Conservation (phyloP, 2,797 vertebrate species). For the Tadarida brasiliensis region DNA sequence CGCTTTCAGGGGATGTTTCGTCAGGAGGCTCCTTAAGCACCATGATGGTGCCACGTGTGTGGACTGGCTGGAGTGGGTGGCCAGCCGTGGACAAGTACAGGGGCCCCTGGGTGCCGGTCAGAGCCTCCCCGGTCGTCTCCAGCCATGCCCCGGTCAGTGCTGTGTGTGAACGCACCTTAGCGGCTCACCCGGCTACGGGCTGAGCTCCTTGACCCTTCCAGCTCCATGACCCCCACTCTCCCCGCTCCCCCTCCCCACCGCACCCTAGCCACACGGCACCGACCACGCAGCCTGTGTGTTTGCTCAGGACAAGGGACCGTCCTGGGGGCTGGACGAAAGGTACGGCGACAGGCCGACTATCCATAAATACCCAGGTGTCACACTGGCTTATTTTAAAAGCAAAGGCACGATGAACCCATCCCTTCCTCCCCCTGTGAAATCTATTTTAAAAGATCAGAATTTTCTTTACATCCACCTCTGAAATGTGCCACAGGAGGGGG, state of each 20-base stretch:
- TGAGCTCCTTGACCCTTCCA: rapidly evolving
- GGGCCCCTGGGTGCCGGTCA: not conserved
- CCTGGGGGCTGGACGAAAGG: not conserved
- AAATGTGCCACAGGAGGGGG: not conserved
- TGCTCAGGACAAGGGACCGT: not conserved
- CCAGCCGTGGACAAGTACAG: not conserved
- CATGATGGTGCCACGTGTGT: rapidly evolving
- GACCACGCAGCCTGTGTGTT: rapidly evolving
- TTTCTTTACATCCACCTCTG: slow-evolving; percentile 56
- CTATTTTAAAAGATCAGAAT: slow-evolving; percentile 73
- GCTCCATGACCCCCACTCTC: rapidly evolving
- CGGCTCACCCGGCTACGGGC: rapidly evolving
- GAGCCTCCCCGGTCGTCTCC: not conserved
- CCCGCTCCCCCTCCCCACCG: not conserved
- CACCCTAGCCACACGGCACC: not conserved
- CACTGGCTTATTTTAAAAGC: slow-evolving; percentile 31
- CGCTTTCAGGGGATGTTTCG: rapidly evolving
- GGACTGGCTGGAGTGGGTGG: rapidly evolving
- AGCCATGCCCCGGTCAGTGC: not conserved
- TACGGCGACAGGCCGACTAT: rapidly evolving
- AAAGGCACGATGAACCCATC: not conserved
- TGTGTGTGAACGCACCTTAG: rapidly evolving
- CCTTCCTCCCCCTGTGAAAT: not conserved
- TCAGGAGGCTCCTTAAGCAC: not conserved
- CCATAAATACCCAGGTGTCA: rapidly evolving